Conservation (phyloP, 2,888 invertebrate species). For the Acanthosepion esculentum region DNA sequence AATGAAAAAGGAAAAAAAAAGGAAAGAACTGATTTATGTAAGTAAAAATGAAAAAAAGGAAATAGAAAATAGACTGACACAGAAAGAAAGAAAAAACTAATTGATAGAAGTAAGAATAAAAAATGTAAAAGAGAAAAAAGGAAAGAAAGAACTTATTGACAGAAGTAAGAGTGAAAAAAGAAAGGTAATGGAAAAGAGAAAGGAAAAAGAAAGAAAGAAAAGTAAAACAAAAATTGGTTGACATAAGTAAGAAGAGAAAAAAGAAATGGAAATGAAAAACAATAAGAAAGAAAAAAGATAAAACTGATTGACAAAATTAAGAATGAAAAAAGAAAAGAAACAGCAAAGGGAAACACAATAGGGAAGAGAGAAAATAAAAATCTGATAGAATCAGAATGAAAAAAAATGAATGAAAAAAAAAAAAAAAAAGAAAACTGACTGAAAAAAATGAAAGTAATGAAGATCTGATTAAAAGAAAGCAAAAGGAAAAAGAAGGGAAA, state of each 20-base stretch:
- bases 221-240: not conserved
- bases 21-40: not conserved
- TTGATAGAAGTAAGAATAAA: not conserved
- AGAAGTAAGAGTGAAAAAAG: not conserved
- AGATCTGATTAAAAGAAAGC: not conserved
- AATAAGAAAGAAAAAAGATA: not conserved
- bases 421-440: not conserved
- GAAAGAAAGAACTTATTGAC: not conserved
- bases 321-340: not conserved
- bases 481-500: not conserved
- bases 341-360: not conserved
- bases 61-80: not conserved
- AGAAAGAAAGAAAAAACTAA: not conserved
- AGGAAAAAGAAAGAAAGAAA: not conserved
- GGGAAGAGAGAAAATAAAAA: not conserved
- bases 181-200: not conserved
- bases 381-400: too few relatives aligned
- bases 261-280: not conserved
- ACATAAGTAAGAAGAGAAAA: not conserved
- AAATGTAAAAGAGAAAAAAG: not conserved
- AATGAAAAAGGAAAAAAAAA: not conserved
- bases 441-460: not conserved
- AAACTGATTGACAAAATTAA: too few relatives aligned
- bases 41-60: not conserved
- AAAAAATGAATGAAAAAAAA: too few relatives aligned